Percentiles rank a stretch among this genome's conserved stretches.
Conservation (phyloP, 2,113 vertebrate species). For the Epinephelus cyanopodus region DNA sequence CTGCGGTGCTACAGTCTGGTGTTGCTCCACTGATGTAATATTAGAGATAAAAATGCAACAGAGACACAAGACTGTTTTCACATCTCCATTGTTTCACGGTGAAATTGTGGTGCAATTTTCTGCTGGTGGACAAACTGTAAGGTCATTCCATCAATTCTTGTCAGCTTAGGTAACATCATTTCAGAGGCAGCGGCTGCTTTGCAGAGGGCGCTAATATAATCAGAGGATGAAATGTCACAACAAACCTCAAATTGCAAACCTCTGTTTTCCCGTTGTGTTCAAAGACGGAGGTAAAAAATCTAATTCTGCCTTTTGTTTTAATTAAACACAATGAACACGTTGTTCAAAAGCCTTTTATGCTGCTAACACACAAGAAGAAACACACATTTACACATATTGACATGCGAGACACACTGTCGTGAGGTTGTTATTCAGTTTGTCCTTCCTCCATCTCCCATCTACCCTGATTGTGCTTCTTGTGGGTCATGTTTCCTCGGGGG, state of each 20-base stretch:
- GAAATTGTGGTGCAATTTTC: slow-evolving; percentile 44
- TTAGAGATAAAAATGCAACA: slow-evolving; percentile 30
- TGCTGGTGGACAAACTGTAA: slow-evolving; percentile 58
- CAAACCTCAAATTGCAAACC: slow-evolving; percentile 52
- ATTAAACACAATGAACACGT: slow-evolving; percentile 42
- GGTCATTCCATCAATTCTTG: slow-evolving; percentile 78
- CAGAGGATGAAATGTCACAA: slow-evolving; percentile 76
- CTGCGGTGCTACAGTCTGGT: not conserved
- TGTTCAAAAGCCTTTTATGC: not conserved
- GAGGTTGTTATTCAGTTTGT: slow-evolving; percentile 76
- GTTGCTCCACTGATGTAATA: slow-evolving; percentile 33
- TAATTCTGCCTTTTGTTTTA: slow-evolving; percentile 18
- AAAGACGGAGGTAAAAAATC: not conserved
- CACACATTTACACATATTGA: not conserved
- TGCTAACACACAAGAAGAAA: not conserved
- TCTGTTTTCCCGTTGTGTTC: slow-evolving; percentile 4
- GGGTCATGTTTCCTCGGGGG: slow-evolving; percentile 75
- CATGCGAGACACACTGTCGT: slow-evolving; percentile 48
- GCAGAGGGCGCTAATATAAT: slow-evolving; percentile 69
- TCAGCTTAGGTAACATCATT: slow-evolving; percentile 73
- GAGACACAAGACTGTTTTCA: slow-evolving; percentile 13
- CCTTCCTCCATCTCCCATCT: slow-evolving; percentile 41
- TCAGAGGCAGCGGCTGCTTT: slow-evolving; percentile 56
- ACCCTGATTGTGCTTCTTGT: slow-evolving; percentile 64
- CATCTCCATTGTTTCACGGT: slow-evolving; percentile 22